Base-by-base conservation (phyloP, 2,113 vertebrate species). In the Aldabrachelys gigantea region DNA sequence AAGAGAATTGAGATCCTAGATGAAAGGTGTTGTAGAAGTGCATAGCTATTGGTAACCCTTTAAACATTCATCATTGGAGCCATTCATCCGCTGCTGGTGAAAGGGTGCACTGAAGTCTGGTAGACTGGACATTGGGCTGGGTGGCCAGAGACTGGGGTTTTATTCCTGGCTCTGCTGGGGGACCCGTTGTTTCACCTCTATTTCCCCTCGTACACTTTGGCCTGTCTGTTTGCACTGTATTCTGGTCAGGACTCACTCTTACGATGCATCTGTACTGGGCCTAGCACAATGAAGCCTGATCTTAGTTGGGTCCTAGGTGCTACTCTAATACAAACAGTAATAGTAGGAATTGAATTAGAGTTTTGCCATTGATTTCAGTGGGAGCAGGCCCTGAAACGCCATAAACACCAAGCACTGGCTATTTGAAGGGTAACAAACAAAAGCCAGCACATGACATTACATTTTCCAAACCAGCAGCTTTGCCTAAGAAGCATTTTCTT, bases 11-110 rank as follows among this genome's bases (percentile, higher is more conserved):
- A 96, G 93, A 92, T 91, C 94, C 75, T 59, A 96, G 96, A 96
- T 95, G 96, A 96, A 96, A 97, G 95, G 93, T 94, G 87, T 92
- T 97, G 94, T 94, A 94, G 96, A 96, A 89, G 21, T 94, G 96
- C 84, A 0, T 1, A 79, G 85, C 52, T 27, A 56, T 91, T 95
- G 94, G 87, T 92, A 84, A 72, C 95, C 84, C 93, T 97, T 97
- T 97, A 91, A 96, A 90, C 81, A 93, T 80, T 56, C 82, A 59
- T 75, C 91, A 94, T 94, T 89, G 4, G 1, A 96, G 87, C 79
- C 95, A 47, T 92, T 92, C 93, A 38, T 79, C n/a, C 91, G 87
- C 82, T 94, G 89, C 69, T 95, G 89, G 86, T 95, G 86, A 29
- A 83, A 96, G 72, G n/a, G 47, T 89, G 44, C 2, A 38, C 25